These are phyloP conservation scores for Uropsilus gracilis DNA, from an alignment of 2,113 vertebrate species.

Conservation along the genomic window DNA sequence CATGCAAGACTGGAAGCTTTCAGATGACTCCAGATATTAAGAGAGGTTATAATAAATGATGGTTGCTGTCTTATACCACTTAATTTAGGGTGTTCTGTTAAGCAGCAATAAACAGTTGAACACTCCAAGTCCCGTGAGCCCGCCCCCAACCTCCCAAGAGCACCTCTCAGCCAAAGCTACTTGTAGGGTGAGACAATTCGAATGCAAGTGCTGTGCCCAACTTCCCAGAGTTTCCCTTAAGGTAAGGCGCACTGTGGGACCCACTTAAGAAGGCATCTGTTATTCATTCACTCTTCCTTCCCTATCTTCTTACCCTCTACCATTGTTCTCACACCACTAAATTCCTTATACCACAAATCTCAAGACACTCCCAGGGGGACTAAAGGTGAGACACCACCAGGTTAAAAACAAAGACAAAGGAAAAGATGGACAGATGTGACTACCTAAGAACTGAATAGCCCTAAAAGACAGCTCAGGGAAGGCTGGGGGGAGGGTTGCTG, in stretches of 20 bases:
- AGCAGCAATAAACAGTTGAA: neutral
- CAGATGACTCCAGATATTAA: neutral
- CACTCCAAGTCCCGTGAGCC: no score
- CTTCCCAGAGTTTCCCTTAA: neutral
- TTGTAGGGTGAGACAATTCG: neutral
- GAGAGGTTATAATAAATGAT: neutral
- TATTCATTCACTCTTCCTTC: neutral
- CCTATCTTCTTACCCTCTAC: neutral
- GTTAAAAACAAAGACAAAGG: neutral
- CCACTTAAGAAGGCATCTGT: neutral
- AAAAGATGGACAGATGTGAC: neutral
- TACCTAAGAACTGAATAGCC: neutral
- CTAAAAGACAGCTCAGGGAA: neutral
- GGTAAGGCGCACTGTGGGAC: neutral
- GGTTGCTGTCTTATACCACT: fast-evolving
- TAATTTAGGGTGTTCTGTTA: neutral
- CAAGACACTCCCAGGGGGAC: neutral
- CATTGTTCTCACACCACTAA: neutral
- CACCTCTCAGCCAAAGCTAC: neutral
- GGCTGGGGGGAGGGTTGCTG: neutral
- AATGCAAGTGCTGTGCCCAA: neutral
- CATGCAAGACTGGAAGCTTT: neutral
- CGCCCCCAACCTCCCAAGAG: neutral
- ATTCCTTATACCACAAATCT: neutral
- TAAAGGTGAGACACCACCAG: neutral